phyloP scores from a whole-genome alignment of 1,140 invertebrate species.

The Ceratosolen solmsi region DNA sequence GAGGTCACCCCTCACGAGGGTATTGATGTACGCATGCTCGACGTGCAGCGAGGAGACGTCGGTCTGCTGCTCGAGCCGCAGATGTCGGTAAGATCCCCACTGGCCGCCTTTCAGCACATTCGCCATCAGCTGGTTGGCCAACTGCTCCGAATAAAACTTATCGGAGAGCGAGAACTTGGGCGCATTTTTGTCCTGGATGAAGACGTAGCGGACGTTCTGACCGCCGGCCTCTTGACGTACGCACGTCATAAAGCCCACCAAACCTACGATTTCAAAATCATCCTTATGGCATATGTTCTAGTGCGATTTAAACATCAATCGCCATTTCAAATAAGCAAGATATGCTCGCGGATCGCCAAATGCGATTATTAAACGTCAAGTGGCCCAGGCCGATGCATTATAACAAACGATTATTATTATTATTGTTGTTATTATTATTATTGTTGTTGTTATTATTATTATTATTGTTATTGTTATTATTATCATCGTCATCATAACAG shows the following conservation, averaged over 20 bases:
- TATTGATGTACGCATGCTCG: conserved; percentile 94
- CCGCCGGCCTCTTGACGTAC: conserved; percentile 89
- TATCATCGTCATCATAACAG: too few species aligned
- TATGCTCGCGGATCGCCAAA: too few species aligned
- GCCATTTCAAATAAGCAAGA: too few species aligned
- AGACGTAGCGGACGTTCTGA: conserved; percentile 80
- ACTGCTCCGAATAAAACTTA: conserved; percentile 77
- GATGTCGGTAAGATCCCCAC: conserved; percentile 91
- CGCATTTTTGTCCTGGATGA: conserved; percentile 78
- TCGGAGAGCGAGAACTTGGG: conserved; percentile 78
- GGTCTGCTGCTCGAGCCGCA: conserved; percentile 77
- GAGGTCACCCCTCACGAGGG: conserved; percentile 90
- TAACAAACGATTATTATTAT: too few species aligned
- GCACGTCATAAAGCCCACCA: conserved; percentile 92
- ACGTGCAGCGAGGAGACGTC: conserved; percentile 79
- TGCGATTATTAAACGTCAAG: too few species aligned
- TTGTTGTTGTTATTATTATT: too few species aligned
- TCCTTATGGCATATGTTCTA: too few species aligned
- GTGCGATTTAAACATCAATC: too few species aligned
- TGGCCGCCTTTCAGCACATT: conserved; percentile 86
- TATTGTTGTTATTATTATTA: too few species aligned
- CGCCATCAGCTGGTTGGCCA: conserved; percentile 85
- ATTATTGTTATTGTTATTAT: too few species aligned
- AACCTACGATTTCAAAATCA: conserved; percentile 76
- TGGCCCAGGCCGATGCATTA: too few species aligned